Percentiles rank a stretch among this genome's conserved stretches.
These are phyloP conservation scores for Limnothrissa miodon DNA, from an alignment of 2,113 vertebrate genomes.

Conservation along the genomic window DNA sequence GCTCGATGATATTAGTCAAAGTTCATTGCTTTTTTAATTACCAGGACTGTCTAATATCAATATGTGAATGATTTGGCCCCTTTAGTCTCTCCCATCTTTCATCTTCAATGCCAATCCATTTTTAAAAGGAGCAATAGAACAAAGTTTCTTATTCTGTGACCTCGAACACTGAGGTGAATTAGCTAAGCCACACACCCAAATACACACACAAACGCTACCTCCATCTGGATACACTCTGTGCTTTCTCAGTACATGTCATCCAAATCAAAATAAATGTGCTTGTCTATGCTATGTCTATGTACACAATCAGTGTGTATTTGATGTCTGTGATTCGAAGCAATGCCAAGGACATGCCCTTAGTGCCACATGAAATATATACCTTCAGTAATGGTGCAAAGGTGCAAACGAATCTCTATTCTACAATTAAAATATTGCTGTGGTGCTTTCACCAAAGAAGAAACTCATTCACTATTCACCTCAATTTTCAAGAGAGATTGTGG, in stretches of 20 bases:
- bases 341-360: not conserved
- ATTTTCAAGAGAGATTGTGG: not conserved
- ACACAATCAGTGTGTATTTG: not conserved
- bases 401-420: not conserved
- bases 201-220: not conserved
- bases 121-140: not conserved
- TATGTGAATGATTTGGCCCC: constrained; percentile 23
- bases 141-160: constrained; percentile 16
- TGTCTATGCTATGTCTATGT: not conserved
- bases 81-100: constrained; percentile 9
- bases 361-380: not conserved
- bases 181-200: constrained; percentile 23
- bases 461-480: not conserved
- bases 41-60: constrained; percentile 31
- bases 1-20: constrained; percentile 30
- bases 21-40: constrained; percentile 41
- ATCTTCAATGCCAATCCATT: constrained; percentile 18
- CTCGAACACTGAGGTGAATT: constrained; percentile 11
- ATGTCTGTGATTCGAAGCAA: not conserved
- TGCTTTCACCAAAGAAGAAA: not conserved
- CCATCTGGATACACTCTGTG: not conserved
- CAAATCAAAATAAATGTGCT: not conserved
- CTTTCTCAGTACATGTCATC: not conserved
- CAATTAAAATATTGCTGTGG: not conserved
- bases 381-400: not conserved